These are phyloP conservation scores for Montifringilla adamsi DNA, from an alignment of 2,113 vertebrate genomes.

Conservation along the genomic window DNA sequence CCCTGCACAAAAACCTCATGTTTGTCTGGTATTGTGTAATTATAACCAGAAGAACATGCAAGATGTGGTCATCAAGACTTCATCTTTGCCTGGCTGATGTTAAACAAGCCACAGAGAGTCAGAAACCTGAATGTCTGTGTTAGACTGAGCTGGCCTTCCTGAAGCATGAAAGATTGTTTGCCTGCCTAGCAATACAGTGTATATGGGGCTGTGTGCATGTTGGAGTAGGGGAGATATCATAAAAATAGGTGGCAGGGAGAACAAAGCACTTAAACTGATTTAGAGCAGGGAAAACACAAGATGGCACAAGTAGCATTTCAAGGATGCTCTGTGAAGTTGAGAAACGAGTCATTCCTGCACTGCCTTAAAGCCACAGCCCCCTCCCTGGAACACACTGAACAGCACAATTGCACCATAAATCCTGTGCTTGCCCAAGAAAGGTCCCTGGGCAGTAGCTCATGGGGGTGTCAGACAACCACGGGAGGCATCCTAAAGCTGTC, in stretches of 20 bases:
- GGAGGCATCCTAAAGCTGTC: not conserved
- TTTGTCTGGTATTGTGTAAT: not conserved
- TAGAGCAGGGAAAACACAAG: slow-evolving; percentile 64
- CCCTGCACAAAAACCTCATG: not conserved
- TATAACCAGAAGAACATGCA: not conserved
- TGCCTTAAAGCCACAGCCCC: slow-evolving; percentile 26
- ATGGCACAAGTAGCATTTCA: slow-evolving; percentile 67
- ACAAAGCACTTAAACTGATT: slow-evolving; percentile 60
- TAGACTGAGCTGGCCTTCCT: not conserved
- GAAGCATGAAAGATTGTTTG: not conserved
- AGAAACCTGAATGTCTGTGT: not conserved
- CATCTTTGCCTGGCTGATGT: not conserved
- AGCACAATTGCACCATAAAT: not conserved
- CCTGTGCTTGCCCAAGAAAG: not conserved
- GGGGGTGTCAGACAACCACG: not conserved
- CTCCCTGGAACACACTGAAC: not conserved
- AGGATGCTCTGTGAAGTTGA: slow-evolving; percentile 46
- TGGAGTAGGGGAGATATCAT: not conserved
- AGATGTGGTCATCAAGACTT: not conserved
- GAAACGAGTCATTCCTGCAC: not conserved
- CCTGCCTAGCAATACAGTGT: not conserved
- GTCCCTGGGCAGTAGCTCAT: not conserved
- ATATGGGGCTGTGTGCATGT: not conserved
- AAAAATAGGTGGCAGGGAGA: slow-evolving; percentile 29
- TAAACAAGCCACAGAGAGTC: not conserved